These are phyloP conservation scores for Plutomurus gul DNA, from an alignment of 1,140 invertebrate species.

Conservation along the genomic window DNA sequence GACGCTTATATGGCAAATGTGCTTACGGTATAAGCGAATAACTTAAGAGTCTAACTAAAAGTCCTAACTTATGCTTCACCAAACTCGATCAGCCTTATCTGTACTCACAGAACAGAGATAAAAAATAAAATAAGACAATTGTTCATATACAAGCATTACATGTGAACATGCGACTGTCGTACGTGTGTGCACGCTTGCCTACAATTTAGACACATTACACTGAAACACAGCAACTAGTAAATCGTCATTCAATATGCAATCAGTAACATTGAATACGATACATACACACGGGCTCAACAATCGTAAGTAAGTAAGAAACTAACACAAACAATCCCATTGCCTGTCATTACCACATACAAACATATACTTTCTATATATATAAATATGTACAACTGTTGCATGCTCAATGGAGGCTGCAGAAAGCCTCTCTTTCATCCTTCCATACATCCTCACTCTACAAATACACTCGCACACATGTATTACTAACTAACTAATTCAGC, in stretches of 20 bases:
- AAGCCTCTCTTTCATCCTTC: no score
- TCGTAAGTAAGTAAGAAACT: neutral
- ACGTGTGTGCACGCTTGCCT: neutral
- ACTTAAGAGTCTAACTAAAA: no score
- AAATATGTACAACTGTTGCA: neutral
- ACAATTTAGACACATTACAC: neutral
- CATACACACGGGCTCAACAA: no score
- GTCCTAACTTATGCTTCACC: no score
- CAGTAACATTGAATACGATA: neutral
- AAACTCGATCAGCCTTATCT: no score
- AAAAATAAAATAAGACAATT: neutral
- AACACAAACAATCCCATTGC: neutral
- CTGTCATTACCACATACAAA: neutral
- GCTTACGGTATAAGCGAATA: no score
- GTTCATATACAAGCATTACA: no score
- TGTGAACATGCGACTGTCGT: neutral
- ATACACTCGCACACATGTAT: neutral
- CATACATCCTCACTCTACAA: no score
- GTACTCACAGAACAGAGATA: no score
- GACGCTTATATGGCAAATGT: no score
- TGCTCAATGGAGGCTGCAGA: neutral
- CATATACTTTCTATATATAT: neutral
- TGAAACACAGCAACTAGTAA: neutral
- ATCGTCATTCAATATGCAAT: conserved; percentile 6
- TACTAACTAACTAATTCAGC: neutral